Evolutionary conservation across 2,797 vertebrate genomes (phyloP).

Genomic region (Dermochelys coriacea): DNA sequence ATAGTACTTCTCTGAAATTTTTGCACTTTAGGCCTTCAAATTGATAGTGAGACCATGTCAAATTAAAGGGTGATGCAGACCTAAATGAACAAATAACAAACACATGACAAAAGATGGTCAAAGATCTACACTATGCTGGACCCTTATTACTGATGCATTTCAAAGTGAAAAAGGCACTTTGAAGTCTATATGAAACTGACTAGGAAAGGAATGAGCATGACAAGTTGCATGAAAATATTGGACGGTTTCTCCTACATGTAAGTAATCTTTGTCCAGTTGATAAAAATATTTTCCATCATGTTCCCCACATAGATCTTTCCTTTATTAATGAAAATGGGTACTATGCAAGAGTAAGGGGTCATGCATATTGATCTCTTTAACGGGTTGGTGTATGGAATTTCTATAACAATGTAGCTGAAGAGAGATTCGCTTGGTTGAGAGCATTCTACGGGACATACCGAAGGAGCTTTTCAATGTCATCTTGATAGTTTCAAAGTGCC

Average conservation of each 20-base stretch:
- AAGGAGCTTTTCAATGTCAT: constrained; percentile 91
- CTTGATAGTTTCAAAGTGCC: constrained; percentile 90
- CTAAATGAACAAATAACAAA: not conserved
- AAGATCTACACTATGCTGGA: not conserved
- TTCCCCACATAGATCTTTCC: not conserved
- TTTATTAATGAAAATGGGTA: not conserved
- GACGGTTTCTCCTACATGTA: not conserved
- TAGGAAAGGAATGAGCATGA: not conserved
- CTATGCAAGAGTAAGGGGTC: not conserved
- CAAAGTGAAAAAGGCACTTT: not conserved
- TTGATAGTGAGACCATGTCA: not conserved
- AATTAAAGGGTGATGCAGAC: not conserved
- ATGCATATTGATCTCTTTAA: not conserved
- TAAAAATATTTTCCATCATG: not conserved
- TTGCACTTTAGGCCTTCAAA: not conserved
- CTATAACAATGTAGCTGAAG: not conserved
- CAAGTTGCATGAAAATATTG: not conserved
- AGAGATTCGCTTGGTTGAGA: not conserved
- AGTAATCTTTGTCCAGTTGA: not conserved
- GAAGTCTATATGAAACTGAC: not conserved
- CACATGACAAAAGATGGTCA: not conserved
- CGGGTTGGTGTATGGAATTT: not conserved
- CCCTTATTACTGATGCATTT: not conserved
- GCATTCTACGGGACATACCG: constrained; percentile 37
- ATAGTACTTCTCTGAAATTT: not conserved